These are phyloP conservation scores for Mystacornis crossleyi DNA, from an alignment of 2,113 vertebrate genomes.

Conservation along the genomic window DNA sequence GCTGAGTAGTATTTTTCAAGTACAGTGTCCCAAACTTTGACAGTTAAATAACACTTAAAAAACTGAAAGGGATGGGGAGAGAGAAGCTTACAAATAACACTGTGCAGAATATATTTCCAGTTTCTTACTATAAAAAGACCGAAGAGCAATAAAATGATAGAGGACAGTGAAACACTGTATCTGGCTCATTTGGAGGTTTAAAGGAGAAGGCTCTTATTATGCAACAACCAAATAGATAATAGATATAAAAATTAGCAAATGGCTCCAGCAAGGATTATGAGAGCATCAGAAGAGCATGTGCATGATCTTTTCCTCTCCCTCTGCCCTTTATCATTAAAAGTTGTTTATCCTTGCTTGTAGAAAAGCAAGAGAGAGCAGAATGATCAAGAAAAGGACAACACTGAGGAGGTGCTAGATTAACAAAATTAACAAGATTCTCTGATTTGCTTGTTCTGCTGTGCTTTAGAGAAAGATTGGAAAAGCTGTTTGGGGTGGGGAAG, in stretches of 20 bases:
- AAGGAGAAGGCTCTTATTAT: not conserved
- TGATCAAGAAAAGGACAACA: not conserved
- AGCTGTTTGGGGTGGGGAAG: not conserved
- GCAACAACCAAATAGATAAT: not conserved
- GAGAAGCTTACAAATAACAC: not conserved
- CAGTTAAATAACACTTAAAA: not conserved
- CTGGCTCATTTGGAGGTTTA: not conserved
- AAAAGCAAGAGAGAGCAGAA: not conserved
- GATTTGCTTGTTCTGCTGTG: not conserved
- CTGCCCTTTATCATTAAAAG: not conserved
- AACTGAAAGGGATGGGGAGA: not conserved
- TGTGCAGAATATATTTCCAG: not conserved
- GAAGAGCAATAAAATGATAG: not conserved
- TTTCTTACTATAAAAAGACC: not conserved
- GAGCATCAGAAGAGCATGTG: rapidly evolving
- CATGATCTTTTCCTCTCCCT: not conserved
- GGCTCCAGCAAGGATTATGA: not conserved
- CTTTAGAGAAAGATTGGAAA: not conserved
- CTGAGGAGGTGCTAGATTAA: not conserved
- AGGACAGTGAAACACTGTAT: not conserved
- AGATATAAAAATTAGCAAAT: not conserved
- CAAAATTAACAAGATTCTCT: not conserved
- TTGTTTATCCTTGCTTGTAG: not conserved
- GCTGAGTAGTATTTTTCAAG: not conserved
- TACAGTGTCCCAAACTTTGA: not conserved